Evolutionary conservation across 2,797 vertebrate species (phyloP), one percentile per base, ranked within the genome.

Genomic region (Coluber constrictor): DNA sequence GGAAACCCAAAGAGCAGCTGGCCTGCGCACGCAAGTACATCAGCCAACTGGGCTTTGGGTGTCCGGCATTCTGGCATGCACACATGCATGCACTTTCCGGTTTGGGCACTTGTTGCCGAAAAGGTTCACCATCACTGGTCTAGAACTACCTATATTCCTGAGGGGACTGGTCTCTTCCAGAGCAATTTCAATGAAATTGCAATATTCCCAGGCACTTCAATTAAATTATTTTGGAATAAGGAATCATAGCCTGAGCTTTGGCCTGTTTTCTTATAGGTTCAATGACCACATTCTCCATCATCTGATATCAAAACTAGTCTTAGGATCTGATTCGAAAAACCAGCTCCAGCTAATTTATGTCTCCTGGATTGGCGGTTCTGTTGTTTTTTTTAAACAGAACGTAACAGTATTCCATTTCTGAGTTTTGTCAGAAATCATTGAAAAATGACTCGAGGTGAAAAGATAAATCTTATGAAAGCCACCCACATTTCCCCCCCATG

Each of bases 401-500:
- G 1, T 25, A 23, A 15, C 63, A 27, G 11, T 61, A 32, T 37
- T 47, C 13, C 55, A 59, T 87, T 87, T n/a, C 37, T 25, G 32
- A 37, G 56, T 83, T 91, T 79, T 32, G 37, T 83, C 63, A 54
- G 47, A 83, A 51, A 51, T 9, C 29, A 55, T 29, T 88, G 32
- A 5, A 54, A 70, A 79, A 91, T 37, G 57, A 89, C 86, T 93
- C 90, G 74, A 87, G n/a, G 18, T 86, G 7, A 29, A 20, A 83
- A 16, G 66, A 47, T 91, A 91, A 47, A 5, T 63, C 91, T 90
- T 86, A 61, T 43, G 92, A 95, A 96, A 86, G 88, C 47, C 79
- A 79, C 92, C 95, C 94, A 93, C 90, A 95, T 97, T 96, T 93
- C 57, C 55, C 86, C 87, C 90, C 60, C 90, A 89, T 61, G 87